Conservation (phyloP, 1,140 invertebrate genomes). For the Cephus cinctus region DNA sequence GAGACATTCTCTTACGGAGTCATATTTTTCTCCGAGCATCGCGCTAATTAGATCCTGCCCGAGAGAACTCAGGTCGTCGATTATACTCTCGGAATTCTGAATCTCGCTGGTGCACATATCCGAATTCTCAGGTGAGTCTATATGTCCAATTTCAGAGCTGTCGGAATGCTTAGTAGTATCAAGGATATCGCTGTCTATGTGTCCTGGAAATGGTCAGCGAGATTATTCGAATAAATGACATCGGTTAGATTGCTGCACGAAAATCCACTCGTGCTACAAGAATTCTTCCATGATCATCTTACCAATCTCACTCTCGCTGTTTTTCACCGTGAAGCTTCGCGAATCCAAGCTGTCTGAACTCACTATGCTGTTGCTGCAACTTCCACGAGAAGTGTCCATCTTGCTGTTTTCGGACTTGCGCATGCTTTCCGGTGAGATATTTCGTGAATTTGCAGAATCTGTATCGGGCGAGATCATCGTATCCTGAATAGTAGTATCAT, state of each 20-base stretch:
- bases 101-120: constrained; percentile 68
- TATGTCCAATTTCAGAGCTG: constrained; percentile 65
- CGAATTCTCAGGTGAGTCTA: constrained; percentile 78
- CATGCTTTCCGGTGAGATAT: constrained; percentile 30
- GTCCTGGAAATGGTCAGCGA: constrained; percentile 38
- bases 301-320: constrained; percentile 52
- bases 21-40: constrained; percentile 57
- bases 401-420: constrained; percentile 21
- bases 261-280: not conserved
- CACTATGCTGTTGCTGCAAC: constrained; percentile 44
- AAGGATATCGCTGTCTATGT: constrained; percentile 48
- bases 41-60: constrained; percentile 65
- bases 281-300: constrained; percentile 11
- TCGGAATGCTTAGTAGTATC: constrained; percentile 47
- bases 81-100: constrained; percentile 71
- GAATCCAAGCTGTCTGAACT: constrained; percentile 46
- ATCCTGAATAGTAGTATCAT: constrained; percentile 45
- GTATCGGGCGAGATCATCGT: constrained; percentile 48
- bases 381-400: constrained; percentile 28
- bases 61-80: constrained; percentile 74
- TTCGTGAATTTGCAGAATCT: constrained; percentile 35
- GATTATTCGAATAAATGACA: constrained; percentile 32
- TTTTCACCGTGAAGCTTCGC: constrained; percentile 38
- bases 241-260: constrained; percentile 1
- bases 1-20: constrained; percentile 49